These are phyloP conservation scores for Hapalemur alaotrensis DNA, from an alignment of 2,797 vertebrate species.

Conservation along the genomic window DNA sequence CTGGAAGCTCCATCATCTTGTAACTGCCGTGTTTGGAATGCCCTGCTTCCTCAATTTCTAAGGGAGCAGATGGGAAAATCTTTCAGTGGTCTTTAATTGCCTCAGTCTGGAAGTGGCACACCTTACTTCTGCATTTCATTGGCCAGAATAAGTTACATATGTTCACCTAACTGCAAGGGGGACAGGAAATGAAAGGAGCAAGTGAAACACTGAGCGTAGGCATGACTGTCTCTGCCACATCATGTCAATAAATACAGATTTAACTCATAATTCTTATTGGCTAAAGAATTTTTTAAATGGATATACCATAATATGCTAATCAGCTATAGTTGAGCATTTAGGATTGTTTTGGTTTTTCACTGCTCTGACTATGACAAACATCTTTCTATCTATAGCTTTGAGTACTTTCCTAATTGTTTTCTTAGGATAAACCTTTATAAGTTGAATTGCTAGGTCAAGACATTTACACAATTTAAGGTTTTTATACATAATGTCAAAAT, in stretches of 20 bases:
- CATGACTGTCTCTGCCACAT: not conserved
- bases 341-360: not conserved
- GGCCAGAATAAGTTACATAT: not conserved
- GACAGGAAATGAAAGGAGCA: not conserved
- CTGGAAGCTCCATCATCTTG: not conserved
- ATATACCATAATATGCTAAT: not conserved
- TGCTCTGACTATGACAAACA: not conserved
- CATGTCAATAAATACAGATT: not conserved
- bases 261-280: not conserved
- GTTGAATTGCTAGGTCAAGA: not conserved
- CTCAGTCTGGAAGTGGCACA: not conserved
- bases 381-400: not conserved
- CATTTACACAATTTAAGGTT: not conserved
- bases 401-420: not conserved
- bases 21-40: not conserved
- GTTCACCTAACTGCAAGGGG: not conserved
- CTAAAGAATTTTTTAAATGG: not conserved
- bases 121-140: not conserved
- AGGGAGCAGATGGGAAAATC: not conserved
- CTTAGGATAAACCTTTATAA: not conserved
- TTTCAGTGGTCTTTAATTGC: not conserved
- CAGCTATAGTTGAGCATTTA: not conserved
- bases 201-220: not conserved
- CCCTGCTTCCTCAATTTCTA: not conserved
- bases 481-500: slow-evolving; percentile 28